Conservation (phyloP, 2,797 vertebrate species). For the Tinamus major region DNA sequence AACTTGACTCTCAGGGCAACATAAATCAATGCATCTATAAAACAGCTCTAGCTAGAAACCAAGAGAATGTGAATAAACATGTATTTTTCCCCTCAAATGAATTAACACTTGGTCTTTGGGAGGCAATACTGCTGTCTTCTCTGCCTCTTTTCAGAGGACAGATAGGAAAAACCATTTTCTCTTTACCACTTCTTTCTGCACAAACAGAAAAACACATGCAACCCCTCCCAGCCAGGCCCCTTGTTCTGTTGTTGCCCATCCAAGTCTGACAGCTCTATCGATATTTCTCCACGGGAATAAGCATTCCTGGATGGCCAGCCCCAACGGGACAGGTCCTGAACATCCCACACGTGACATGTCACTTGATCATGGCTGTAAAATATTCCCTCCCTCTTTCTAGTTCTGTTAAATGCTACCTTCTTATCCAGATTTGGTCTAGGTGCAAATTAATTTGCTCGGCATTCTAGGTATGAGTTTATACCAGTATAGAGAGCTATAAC, state of each 20-base stretch:
- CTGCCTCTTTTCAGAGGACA: background rate
- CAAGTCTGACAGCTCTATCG: background rate
- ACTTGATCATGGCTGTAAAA: background rate
- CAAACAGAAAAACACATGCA: background rate
- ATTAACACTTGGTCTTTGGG: constrained; percentile 20
- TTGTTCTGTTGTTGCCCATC: background rate
- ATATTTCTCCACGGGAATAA: background rate
- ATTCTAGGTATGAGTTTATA: constrained; percentile 31
- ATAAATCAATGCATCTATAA: constrained; percentile 59
- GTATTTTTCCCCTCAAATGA: background rate
- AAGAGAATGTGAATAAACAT: constrained; percentile 9
- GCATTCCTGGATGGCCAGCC: background rate
- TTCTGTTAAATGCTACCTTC: background rate
- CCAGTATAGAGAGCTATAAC: background rate
- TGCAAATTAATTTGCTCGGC: constrained; percentile 11
- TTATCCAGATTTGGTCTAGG: background rate
- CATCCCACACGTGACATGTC: background rate
- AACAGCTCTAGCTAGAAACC: constrained; percentile 49
- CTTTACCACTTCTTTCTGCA: background rate
- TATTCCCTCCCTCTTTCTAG: background rate
- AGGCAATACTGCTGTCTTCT: background rate
- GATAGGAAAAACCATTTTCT: constrained; percentile 23
- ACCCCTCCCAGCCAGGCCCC: background rate
- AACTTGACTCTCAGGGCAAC: constrained; percentile 30
- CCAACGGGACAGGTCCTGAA: background rate